Percentiles rank a stretch among this genome's conserved stretches.
Conservation (phyloP, 1,140 invertebrate species). For the Chlorops oryzae region DNA sequence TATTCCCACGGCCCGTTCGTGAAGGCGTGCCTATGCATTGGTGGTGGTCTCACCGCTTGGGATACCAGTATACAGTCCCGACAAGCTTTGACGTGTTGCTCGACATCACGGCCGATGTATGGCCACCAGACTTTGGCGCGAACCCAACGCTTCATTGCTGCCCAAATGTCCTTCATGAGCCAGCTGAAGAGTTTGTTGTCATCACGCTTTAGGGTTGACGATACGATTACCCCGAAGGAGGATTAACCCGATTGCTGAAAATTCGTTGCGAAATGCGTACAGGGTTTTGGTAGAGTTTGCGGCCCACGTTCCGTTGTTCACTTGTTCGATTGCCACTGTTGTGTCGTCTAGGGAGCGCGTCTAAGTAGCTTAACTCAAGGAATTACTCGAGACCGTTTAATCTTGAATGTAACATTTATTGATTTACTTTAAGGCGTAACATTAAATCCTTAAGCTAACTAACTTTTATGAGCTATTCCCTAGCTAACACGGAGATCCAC, state of each 20-base stretch:
- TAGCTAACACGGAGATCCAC: too few relatives aligned
- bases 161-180: constrained; percentile 38
- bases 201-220: too few relatives aligned
- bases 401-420: too few relatives aligned
- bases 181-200: too few relatives aligned
- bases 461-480: too few relatives aligned
- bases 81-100: background rate
- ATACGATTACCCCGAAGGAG: constrained; percentile 13
- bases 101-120: background rate
- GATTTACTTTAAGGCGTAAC: too few relatives aligned
- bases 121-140: constrained; percentile 1
- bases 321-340: background rate
- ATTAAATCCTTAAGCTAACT: too few relatives aligned
- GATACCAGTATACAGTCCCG: background rate
- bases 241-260: constrained; percentile 16
- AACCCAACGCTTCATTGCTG: constrained; percentile 31
- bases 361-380: too few relatives aligned
- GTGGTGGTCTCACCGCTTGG: background rate
- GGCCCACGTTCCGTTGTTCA: background rate
- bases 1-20: background rate
- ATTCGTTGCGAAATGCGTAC: constrained; percentile 8
- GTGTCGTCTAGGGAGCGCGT: too few relatives aligned
- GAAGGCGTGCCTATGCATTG: background rate
- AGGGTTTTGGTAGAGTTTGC: background rate
- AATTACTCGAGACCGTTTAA: too few relatives aligned